Evolutionary conservation across 1,140 invertebrate species (phyloP).

Genomic region (Dufourea novaeangliae): DNA sequence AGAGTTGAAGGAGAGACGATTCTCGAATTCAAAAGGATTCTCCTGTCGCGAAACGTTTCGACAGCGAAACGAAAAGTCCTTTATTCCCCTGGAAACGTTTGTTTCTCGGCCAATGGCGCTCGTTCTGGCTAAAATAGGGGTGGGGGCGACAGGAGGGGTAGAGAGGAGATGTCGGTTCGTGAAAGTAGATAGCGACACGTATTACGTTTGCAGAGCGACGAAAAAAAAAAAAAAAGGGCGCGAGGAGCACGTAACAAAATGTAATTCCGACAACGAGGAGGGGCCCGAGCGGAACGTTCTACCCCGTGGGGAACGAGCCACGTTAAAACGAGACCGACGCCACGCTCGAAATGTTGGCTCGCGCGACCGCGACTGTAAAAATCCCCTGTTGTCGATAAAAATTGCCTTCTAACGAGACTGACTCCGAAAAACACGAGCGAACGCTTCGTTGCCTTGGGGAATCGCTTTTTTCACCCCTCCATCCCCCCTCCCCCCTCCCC

Average conservation of each 20-base stretch:
- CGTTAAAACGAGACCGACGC: conserved; percentile 51
- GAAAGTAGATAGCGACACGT: conserved; percentile 4
- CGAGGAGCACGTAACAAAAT: conserved; percentile 53
- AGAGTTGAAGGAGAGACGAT: too few relatives aligned
- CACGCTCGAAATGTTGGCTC: conserved; percentile 39
- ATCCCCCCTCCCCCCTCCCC: neutral
- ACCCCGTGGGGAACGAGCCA: conserved; percentile 35
- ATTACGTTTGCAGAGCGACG: conserved; percentile 7
- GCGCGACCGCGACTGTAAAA: conserved; percentile 60
- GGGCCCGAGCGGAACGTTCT: conserved; percentile 17
- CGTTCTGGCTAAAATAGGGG: neutral
- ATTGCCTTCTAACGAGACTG: conserved; percentile 64
- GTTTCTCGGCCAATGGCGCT: neutral
- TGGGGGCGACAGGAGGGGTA: neutral
- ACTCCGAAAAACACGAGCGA: conserved; percentile 57
- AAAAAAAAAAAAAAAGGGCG: conserved; percentile 19
- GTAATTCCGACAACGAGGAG: conserved; percentile 56
- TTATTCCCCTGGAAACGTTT: neutral
- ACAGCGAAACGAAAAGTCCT: neutral
- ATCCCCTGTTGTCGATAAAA: conserved; percentile 64
- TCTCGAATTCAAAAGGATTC: too few relatives aligned
- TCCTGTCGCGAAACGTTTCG: too few relatives aligned
- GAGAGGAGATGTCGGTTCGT: neutral
- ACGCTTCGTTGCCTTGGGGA: conserved; percentile 27
- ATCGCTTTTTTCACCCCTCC: conserved; percentile 43